Evolutionary conservation across 2,797 vertebrate species (phyloP).

Genomic region (Lacerta viridis): DNA sequence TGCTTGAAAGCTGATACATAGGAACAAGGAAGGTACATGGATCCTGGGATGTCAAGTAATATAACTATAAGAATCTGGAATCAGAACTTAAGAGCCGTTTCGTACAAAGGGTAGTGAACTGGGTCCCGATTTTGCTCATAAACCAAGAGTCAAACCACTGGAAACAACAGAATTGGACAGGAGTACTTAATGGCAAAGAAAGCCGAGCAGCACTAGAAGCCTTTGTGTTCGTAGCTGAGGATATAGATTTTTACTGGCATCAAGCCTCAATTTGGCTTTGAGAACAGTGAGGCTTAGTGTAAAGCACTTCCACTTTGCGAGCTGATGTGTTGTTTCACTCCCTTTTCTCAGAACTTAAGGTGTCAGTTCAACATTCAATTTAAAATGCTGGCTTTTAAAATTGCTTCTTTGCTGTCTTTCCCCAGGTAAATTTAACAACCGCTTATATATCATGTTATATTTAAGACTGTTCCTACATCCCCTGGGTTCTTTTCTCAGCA

Average conservation of each 20-base stretch:
- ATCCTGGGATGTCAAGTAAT: neutral
- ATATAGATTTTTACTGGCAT: slow-evolving; percentile 2
- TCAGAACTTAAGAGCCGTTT: neutral
- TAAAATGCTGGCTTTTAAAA: slow-evolving; percentile 26
- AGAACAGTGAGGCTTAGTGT: neutral
- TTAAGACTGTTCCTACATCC: slow-evolving; percentile 10
- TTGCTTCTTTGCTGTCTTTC: slow-evolving; percentile 5
- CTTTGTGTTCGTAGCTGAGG: neutral
- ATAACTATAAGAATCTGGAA: neutral
- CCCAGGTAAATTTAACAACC: slow-evolving; percentile 37
- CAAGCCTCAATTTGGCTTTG: neutral
- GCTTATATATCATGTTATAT: slow-evolving; percentile 22
- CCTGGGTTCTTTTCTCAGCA: slow-evolving; percentile 40
- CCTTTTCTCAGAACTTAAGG: neutral
- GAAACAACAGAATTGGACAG: neutral
- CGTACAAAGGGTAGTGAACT: neutral
- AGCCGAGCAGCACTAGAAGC: neutral
- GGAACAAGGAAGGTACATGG: fast-evolving
- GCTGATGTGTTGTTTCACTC: neutral
- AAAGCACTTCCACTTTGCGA: neutral
- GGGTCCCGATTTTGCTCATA: neutral
- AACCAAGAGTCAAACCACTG: neutral
- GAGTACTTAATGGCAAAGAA: neutral
- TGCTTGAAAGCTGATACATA: neutral
- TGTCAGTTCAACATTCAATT: slow-evolving; percentile 20